Evolutionary conservation across 2,113 vertebrate species (phyloP).

Genomic region (Raja brachyura): DNA sequence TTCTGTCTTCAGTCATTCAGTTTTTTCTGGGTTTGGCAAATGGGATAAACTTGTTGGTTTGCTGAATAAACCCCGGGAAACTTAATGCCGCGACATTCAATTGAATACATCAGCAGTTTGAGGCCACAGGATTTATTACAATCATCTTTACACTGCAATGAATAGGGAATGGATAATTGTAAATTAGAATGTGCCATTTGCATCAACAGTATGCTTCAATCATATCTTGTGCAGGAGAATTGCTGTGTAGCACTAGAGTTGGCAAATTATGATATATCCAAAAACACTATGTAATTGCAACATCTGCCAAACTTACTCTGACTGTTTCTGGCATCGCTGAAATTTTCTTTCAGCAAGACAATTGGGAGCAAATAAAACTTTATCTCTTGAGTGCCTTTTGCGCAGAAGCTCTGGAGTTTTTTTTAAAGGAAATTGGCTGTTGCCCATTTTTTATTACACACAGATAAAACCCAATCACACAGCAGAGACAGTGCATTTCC

Average conservation of each 20-base stretch:
- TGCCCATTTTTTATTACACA: not conserved
- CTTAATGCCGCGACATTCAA: not conserved
- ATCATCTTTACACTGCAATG: not conserved
- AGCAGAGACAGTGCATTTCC: not conserved
- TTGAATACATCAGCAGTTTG: constrained; percentile 5
- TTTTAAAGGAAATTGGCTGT: not conserved
- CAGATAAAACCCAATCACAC: constrained; percentile 3
- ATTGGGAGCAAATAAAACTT: not conserved
- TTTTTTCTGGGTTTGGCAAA: not conserved
- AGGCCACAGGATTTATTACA: not conserved
- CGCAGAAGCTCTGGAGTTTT: not conserved
- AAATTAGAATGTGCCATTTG: not conserved
- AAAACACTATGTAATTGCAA: constrained; percentile 28
- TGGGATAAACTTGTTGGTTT: not conserved
- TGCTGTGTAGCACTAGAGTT: not conserved
- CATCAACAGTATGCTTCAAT: not conserved
- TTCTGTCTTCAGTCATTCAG: not conserved
- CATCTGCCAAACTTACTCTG: constrained; percentile 1
- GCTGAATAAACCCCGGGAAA: not conserved
- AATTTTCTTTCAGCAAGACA: not conserved
- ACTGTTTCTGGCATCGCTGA: not conserved
- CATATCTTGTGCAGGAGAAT: not conserved
- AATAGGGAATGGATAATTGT: not conserved
- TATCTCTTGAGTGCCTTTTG: not conserved
- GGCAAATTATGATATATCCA: constrained; percentile 10